A percentile compares a stretch with the other conserved stretches of the same genome.
Evolutionary conservation across 2,113 vertebrate genomes (phyloP).

Genomic region (Aptenodytes forsteri): DNA sequence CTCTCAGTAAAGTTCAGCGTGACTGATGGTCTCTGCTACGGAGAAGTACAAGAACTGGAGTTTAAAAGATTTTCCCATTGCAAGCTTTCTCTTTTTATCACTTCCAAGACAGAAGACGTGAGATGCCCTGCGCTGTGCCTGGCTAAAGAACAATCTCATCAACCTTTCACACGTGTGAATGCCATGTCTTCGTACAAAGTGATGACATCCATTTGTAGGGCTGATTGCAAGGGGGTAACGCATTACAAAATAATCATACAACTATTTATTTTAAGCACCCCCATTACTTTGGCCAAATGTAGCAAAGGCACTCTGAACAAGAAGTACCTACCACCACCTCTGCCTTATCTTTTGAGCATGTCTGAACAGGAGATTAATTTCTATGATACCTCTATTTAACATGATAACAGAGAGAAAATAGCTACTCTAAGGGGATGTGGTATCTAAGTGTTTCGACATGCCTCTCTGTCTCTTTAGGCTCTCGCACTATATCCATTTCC

Average conservation of each 20-base stretch:
- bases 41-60: neutral
- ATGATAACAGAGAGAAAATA: neutral
- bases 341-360: neutral
- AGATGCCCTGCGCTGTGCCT: neutral
- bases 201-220: neutral
- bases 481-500: neutral
- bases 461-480: slow-evolving; percentile 23
- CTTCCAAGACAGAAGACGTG: neutral
- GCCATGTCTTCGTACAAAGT: neutral
- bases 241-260: neutral
- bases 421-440: neutral
- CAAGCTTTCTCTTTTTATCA: neutral
- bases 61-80: neutral
- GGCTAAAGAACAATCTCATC: neutral
- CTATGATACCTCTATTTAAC: neutral
- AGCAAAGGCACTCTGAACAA: neutral
- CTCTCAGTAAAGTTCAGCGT: neutral
- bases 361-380: neutral
- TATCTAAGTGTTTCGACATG: slow-evolving; percentile 15
- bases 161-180: neutral
- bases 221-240: neutral
- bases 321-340: neutral
- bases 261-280: neutral
- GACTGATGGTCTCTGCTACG: neutral
- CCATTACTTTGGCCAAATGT: fast-evolving